Conservation (phyloP, 2,888 invertebrate species). For the Cotesia congregata region DNA sequence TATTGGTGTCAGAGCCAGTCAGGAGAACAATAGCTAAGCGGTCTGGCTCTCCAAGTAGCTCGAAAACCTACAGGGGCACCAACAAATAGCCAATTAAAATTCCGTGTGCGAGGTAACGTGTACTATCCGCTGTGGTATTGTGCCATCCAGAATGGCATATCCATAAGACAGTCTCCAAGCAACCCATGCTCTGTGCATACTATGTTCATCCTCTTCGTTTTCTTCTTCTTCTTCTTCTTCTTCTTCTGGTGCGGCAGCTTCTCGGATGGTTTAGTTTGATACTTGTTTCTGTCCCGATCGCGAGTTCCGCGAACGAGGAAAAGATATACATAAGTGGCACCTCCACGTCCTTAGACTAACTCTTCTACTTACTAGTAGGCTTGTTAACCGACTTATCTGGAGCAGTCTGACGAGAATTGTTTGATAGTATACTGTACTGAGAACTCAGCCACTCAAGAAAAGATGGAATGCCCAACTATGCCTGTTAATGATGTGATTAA, state of each 20-base stretch:
- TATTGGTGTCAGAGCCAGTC: slow-evolving; percentile 16
- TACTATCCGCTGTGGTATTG: slow-evolving; percentile 10
- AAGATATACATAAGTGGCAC: slow-evolving; percentile 25
- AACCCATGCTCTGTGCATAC: background rate
- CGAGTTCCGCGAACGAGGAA: background rate
- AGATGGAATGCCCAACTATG: background rate
- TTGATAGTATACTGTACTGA: background rate
- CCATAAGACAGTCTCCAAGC: slow-evolving; percentile 1
- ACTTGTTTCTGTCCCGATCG: background rate
- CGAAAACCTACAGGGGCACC: slow-evolving; percentile 4
- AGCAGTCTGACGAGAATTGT: background rate
- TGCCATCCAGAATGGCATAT: slow-evolving; percentile 1
- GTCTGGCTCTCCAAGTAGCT: background rate
- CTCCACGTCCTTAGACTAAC: background rate
- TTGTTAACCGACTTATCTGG: slow-evolving; percentile 14
- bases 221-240: background rate
- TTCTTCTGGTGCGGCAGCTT: background rate
- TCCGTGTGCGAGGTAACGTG: slow-evolving; percentile 44
- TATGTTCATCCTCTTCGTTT: background rate
- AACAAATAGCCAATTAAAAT: slow-evolving; percentile 56
- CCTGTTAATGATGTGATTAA: too few species aligned
- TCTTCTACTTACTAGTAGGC: background rate
- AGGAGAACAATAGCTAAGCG: slow-evolving; percentile 11
- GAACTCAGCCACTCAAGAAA: background rate
- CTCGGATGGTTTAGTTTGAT: background rate